Evolutionary conservation across 2,888 invertebrate species (phyloP).

Genomic region (Hartigia nigra): DNA sequence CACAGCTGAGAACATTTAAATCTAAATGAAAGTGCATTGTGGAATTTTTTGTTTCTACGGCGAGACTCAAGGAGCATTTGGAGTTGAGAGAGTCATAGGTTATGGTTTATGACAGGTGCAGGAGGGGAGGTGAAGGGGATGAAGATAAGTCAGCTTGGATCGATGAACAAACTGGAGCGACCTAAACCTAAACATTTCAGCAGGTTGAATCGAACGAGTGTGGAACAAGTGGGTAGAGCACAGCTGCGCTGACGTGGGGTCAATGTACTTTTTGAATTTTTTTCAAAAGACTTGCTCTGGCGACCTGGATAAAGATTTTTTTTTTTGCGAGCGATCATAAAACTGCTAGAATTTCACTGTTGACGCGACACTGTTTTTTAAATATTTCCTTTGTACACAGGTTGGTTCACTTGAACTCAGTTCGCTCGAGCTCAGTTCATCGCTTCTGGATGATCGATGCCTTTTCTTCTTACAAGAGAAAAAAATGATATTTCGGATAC

Average conservation of each 20-base stretch:
- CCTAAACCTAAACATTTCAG: constrained; percentile 30
- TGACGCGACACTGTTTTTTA: neutral
- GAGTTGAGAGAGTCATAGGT: neutral
- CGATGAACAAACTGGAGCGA: constrained; percentile 30
- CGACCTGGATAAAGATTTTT: neutral
- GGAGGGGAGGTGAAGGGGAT: constrained; percentile 4
- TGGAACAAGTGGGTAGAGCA: neutral
- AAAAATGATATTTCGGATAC: too few species aligned
- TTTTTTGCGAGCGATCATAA: neutral
- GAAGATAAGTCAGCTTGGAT: constrained; percentile 15
- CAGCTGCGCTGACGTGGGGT: neutral
- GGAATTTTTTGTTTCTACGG: neutral
- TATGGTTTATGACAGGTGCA: constrained; percentile 20
- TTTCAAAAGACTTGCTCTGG: neutral
- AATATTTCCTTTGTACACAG: neutral
- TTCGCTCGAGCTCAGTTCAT: neutral
- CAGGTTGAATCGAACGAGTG: neutral
- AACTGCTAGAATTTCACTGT: too few species aligned
- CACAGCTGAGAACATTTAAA: neutral
- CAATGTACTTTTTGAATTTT: neutral
- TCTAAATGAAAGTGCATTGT: neutral
- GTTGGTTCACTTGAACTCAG: neutral
- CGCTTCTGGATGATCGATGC: neutral
- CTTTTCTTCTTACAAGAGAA: too few species aligned
- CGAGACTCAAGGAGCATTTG: too few species aligned